Percentiles rank a stretch among this genome's conserved stretches.
phyloP scores from a whole-genome alignment of 2,113 vertebrate genomes.

The Ondatra zibethicus region DNA sequence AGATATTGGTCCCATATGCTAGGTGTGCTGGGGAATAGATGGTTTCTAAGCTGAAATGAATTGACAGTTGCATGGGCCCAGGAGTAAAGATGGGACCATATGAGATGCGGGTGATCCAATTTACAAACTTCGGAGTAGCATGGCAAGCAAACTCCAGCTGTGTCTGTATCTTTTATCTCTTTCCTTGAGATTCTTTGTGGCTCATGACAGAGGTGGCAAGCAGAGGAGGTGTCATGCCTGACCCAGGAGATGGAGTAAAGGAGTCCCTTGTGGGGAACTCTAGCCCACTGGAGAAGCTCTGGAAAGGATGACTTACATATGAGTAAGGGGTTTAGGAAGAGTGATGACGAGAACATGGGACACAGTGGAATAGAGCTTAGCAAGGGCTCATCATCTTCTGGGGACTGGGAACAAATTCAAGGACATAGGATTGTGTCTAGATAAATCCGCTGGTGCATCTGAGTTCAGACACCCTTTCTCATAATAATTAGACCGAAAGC shows the following conservation, averaged over 20 bases:
- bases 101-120: neutral
- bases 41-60: neutral
- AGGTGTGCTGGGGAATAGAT: neutral
- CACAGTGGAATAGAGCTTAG: fast-evolving
- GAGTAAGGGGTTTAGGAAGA: neutral
- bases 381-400: neutral
- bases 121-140: neutral
- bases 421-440: neutral
- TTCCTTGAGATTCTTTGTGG: neutral
- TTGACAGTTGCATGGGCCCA: neutral
- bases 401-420: neutral
- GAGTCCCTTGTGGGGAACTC: neutral
- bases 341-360: no score
- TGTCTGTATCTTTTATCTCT: neutral
- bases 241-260: neutral
- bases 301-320: neutral
- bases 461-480: neutral
- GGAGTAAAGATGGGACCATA: neutral
- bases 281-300: fast-evolving
- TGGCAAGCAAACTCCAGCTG: neutral
- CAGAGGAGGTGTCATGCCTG: neutral
- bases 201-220: neutral
- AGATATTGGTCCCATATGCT: neutral
- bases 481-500: neutral
- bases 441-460: neutral